Percentiles rank a stretch among this genome's conserved stretches.
Conservation (phyloP, 1,140 invertebrate species). For the Cepaea nemoralis region DNA sequence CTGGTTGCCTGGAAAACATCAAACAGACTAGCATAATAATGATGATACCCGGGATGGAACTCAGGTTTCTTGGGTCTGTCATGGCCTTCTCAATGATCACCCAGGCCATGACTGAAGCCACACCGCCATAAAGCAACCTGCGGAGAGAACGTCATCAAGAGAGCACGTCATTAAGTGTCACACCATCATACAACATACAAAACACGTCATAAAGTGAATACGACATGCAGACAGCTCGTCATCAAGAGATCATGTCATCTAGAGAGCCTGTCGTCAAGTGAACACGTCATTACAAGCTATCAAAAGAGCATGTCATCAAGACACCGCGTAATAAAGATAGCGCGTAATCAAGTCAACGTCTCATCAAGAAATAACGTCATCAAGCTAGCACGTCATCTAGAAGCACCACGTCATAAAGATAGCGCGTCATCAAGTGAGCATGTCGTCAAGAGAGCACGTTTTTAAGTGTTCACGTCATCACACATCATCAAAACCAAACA, state of each 20-base stretch:
- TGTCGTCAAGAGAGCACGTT: no score
- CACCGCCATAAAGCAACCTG: conserved; percentile 47
- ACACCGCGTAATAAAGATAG: no score
- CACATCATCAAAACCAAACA: no score
- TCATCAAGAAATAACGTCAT: no score
- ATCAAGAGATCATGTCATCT: neutral
- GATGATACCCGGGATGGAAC: conserved; percentile 50
- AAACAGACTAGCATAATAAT: conserved; percentile 51
- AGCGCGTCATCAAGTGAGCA: no score
- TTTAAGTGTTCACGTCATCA: no score
- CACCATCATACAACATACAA: neutral
- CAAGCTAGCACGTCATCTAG: no score
- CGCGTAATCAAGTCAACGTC: no score
- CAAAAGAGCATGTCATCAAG: no score
- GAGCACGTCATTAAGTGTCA: neutral
- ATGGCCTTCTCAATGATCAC: conserved; percentile 47
- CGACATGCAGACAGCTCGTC: neutral
- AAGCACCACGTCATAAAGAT: no score
- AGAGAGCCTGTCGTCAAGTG: no score
- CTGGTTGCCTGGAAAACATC: conserved; percentile 47
- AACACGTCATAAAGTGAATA: neutral
- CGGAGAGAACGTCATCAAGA: neutral
- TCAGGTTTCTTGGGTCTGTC: conserved; percentile 50
- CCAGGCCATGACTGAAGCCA: conserved; percentile 45
- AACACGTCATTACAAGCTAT: no score